phyloP scores from a whole-genome alignment of 35 echinoderm and acorn worm genomes.

The Anneissia japonica region DNA sequence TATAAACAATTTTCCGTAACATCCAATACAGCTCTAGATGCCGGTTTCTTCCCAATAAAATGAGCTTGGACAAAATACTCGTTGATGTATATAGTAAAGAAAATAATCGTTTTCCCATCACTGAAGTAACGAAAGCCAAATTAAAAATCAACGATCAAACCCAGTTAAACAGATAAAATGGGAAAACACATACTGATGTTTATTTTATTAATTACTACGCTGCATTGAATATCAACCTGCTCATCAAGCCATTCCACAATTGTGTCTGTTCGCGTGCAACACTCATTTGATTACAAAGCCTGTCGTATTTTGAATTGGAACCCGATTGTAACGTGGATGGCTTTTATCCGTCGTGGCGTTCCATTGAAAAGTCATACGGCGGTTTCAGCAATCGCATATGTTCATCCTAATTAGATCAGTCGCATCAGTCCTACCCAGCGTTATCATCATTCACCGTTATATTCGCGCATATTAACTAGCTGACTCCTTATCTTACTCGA shows the following conservation, averaged over 20 bases:
- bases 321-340: neutral
- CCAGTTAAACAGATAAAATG: neutral
- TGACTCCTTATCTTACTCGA: neutral
- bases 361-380: neutral
- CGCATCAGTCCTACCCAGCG: neutral
- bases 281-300: neutral
- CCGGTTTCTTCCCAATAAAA: neutral
- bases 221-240: neutral
- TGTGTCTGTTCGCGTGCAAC: neutral
- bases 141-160: neutral
- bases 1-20: neutral
- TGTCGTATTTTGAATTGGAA: neutral
- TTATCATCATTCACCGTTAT: neutral
- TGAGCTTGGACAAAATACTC: neutral
- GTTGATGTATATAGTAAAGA: neutral
- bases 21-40: neutral
- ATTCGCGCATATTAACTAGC: neutral
- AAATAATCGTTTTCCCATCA: neutral
- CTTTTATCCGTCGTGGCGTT: neutral
- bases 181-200: neutral
- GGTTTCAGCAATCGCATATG: conserved; percentile 1
- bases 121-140: neutral
- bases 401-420: neutral
- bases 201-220: neutral
- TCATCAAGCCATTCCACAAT: neutral